Conservation (phyloP, 2,888 invertebrate genomes). For the Cataglyphis altisquamis region DNA sequence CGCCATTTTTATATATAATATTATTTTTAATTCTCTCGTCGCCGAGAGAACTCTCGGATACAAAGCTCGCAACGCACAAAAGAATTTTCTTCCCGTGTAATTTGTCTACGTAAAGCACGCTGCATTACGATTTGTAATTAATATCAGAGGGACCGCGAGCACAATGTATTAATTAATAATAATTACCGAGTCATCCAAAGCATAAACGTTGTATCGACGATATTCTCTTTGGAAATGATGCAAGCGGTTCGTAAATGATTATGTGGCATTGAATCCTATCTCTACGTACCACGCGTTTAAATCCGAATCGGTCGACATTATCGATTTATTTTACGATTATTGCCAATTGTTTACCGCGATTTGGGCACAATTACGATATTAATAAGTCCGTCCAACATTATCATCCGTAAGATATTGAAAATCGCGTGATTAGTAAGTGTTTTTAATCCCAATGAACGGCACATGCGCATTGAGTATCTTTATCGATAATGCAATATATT, state of each 20-base stretch:
- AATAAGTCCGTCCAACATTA: slow-evolving; percentile 24
- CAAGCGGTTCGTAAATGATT: slow-evolving; percentile 47
- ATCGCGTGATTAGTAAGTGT: background rate
- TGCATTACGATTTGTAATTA: slow-evolving; percentile 21
- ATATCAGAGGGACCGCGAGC: slow-evolving; percentile 5
- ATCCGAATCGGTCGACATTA: slow-evolving; percentile 34
- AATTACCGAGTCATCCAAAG: slow-evolving; percentile 1
- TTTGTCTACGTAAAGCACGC: background rate
- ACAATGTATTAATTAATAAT: slow-evolving; percentile 51
- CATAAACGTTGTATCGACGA: slow-evolving; percentile 2
- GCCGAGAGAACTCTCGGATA: background rate
- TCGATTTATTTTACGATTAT: slow-evolving; percentile 53
- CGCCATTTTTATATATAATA: background rate
- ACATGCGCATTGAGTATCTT: background rate
- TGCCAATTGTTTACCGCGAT: slow-evolving; percentile 49
- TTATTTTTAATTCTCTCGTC: background rate
- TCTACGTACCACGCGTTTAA: slow-evolving; percentile 14
- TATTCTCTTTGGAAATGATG: slow-evolving; percentile 46
- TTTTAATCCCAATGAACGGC: slow-evolving; percentile 6
- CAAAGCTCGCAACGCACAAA: background rate
- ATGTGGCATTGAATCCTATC: slow-evolving; percentile 23
- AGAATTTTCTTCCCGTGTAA: background rate
- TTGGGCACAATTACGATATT: slow-evolving; percentile 32
- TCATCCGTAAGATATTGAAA: slow-evolving; percentile 31
- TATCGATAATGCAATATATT: background rate